Base-by-base conservation (phyloP, 2,888 invertebrate genomes). In the Galeopsomyia nigrocyanea region DNA sequence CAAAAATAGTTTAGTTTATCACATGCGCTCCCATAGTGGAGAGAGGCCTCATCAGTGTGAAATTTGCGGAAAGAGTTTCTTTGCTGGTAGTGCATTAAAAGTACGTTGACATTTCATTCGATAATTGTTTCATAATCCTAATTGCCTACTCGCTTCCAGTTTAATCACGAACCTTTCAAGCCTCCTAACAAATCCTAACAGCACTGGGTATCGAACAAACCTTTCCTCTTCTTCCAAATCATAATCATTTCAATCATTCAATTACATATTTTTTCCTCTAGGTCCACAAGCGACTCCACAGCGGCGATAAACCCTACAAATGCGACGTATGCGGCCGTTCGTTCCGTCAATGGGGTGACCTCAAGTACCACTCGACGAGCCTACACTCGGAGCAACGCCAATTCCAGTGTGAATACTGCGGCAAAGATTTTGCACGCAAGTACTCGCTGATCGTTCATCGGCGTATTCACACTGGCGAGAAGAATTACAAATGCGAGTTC, bases 391-490 rank as follows among this genome's bases (percentile, higher is more conserved):
- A 92, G 57, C 90, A 94, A 86, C 94, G 94, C 85, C 91, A 92
- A 77, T 95, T 93, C 84, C 95, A 95, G 82, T 96, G 96, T 84
- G 95, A 95, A 82, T 96, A 93, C 83, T 96, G 96, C 83, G 93
- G 92, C 68, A 96, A 96, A 82, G 93, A 94, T 82, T 96, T 96
- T 87, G 94, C 95, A 0, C 89, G 96, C 58, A 94, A 95, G 80
- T 96, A 96, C 85, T 95, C 95, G 0, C 87, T 96, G 62, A 94
- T 93, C 64, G 91, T 96, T 0, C 96, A 96, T 84, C 89, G 95
- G 0, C 89, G 95, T 67, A 95, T 95, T 61, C 95, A 95, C 85
- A 95, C 95, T 0, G 94, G 95, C 13, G 96, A 96, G 83, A 89
- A 92, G 66, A 95, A 95, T 87, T 96, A 95, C 87, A 91, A 92